Base-by-base conservation (phyloP, 2,113 vertebrate genomes). In the Junco hyemalis region DNA sequence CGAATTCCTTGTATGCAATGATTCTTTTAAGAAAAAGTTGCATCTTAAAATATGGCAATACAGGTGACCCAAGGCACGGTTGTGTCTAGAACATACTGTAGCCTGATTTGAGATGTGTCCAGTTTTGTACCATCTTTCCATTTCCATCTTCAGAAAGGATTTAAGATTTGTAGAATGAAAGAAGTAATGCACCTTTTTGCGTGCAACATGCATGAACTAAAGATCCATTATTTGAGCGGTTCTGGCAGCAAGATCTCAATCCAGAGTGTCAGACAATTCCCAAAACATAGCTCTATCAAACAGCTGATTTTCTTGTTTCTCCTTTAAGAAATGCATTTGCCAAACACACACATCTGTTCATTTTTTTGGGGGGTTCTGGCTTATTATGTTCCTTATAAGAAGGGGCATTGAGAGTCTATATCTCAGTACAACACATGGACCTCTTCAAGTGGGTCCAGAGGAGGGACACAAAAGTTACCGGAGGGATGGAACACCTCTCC, bases 11-110 rank as follows among this genome's bases (percentile, higher is more conserved):
- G 14, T 31, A 26, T 24, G 14, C 4, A 38, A n/a, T 8, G 6
- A 20, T 47, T 42, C 0, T 28, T 56, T 25, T 40, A 33, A 74
- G 44, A 63, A 84, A 86, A 82, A 65, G 14, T 0, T 0, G 0
- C 20, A 16, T 4, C 4, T 53, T 81, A n/a, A 36, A 76, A 47
- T 38, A 26, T 23, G 12, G 25, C 11, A 51, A 25, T 38, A 35
- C 1, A 48, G 3, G 15, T 56, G 48, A 91, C 14, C 12, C 13
- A 64, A n/a, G 47, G 13, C 26, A 47, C 0, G 0, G 4, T 8
- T 31, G 11, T 38, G 25, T 21, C 7, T 26, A 54, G 20, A 86
- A 10, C 12, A 33, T 31, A 12, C 2, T 59, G 28, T 64, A 35
- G 12, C 8, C 17, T n/a, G 26, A 23, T 7, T 42, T 29, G 5